These are phyloP conservation scores for Machaerirhynchus nigripectus DNA, from an alignment of 2,113 vertebrate species.

Conservation along the genomic window DNA sequence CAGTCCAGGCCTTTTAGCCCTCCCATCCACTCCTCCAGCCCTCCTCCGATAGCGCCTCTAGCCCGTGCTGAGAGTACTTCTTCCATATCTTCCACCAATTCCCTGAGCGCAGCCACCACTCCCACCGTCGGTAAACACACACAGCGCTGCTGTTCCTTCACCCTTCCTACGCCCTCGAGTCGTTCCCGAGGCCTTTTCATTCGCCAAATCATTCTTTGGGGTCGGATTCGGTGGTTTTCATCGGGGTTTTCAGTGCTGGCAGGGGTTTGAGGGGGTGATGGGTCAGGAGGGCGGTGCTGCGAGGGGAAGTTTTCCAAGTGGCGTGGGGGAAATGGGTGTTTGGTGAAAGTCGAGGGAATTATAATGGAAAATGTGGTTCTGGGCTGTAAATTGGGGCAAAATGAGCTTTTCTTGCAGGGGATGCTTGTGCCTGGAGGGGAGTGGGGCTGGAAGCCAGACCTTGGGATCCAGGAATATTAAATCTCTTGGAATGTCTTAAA, in stretches of 20 bases:
- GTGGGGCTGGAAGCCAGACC: conserved; percentile 6
- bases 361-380: accelerated
- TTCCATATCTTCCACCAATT: conserved; percentile 94
- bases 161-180: background rate
- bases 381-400: background rate
- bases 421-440: background rate
- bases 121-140: conserved; percentile 88
- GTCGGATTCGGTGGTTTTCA: accelerated
- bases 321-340: background rate
- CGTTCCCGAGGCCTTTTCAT: background rate
- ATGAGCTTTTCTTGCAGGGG: background rate
- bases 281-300: accelerated
- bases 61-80: conserved; percentile 96
- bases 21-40: conserved; percentile 91
- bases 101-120: conserved; percentile 93
- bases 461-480: background rate
- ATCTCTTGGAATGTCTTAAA: background rate
- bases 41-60: conserved; percentile 91
- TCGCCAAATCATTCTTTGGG: background rate
- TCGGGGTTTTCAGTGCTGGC: background rate
- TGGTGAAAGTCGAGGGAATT: background rate
- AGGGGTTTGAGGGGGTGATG: background rate
- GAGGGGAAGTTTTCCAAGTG: background rate
- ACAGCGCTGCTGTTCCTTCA: conserved; percentile 36
- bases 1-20: conserved; percentile 94